phyloP scores from a whole-genome alignment of 2,797 vertebrate species.

The Alosa sapidissima region DNA sequence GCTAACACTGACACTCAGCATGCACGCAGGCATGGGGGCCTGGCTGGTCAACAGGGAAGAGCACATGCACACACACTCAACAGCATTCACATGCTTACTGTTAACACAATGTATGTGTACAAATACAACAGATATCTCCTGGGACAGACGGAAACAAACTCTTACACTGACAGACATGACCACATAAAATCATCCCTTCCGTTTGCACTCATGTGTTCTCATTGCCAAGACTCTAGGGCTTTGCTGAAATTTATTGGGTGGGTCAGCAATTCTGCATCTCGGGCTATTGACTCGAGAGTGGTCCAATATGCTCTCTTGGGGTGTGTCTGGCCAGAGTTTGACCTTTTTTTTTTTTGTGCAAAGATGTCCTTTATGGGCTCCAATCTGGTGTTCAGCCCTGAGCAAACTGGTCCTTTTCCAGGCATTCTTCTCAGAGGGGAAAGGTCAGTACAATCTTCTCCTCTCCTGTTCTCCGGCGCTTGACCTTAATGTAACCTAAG shows the following conservation, averaged over 20 bases:
- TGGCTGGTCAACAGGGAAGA: background rate
- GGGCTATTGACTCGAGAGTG: background rate
- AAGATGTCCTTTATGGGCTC: slow-evolving; percentile 12
- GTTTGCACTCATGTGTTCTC: background rate
- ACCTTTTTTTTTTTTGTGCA: background rate
- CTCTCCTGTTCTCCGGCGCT: slow-evolving; percentile 39
- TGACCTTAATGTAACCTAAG: slow-evolving; percentile 58
- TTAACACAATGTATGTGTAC: background rate
- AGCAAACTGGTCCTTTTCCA: slow-evolving; percentile 44
- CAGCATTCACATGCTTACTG: background rate
- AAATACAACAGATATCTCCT: background rate
- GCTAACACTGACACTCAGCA: slow-evolving; percentile 14
- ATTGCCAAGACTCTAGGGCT: background rate
- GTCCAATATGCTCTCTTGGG: background rate
- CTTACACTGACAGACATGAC: background rate
- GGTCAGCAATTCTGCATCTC: background rate
- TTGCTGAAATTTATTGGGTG: background rate
- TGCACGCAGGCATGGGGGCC: background rate
- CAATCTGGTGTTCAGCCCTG: slow-evolving; percentile 33
- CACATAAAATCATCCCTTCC: background rate
- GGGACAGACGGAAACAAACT: background rate
- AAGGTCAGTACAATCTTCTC: slow-evolving; percentile 57
- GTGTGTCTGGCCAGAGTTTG: slow-evolving; percentile 20
- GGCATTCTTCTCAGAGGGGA: slow-evolving; percentile 54
- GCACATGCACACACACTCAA: slow-evolving; percentile 3